Evolutionary conservation across 2,888 invertebrate species (phyloP).

Genomic region (Melanostoma scalare): DNA sequence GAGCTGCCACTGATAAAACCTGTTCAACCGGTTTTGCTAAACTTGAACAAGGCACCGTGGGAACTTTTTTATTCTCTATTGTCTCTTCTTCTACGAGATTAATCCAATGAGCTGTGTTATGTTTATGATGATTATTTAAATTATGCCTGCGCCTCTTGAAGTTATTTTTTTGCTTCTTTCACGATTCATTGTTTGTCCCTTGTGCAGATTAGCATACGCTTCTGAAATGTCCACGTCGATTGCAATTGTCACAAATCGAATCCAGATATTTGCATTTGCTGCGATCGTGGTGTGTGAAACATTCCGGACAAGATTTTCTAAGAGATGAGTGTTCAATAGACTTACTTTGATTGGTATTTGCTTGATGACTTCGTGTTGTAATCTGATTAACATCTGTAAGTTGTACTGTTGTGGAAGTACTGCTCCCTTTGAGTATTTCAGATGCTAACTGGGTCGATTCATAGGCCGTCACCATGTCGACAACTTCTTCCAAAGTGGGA

Average conservation of each 20-base stretch:
- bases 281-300: no score
- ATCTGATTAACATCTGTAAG: not conserved
- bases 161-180: not conserved
- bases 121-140: not conserved
- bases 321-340: no score
- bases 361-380: not conserved
- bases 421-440: constrained; percentile 1
- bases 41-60: not conserved
- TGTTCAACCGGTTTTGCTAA: no score
- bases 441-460: not conserved
- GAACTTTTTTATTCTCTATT: not conserved
- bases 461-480: constrained; percentile 20
- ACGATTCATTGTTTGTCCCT: not conserved
- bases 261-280: no score
- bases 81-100: not conserved
- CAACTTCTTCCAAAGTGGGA: constrained; percentile 34
- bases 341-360: not conserved
- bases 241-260: no score
- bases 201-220: not conserved
- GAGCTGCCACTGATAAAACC: no score
- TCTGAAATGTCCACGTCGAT: not conserved
- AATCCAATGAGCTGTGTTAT: not conserved
- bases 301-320: no score
- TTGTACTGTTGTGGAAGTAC: no score
- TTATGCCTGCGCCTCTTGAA: not conserved